These are phyloP conservation scores for Corythaeola cristata DNA, from an alignment of 2,113 vertebrate species.

Conservation along the genomic window DNA sequence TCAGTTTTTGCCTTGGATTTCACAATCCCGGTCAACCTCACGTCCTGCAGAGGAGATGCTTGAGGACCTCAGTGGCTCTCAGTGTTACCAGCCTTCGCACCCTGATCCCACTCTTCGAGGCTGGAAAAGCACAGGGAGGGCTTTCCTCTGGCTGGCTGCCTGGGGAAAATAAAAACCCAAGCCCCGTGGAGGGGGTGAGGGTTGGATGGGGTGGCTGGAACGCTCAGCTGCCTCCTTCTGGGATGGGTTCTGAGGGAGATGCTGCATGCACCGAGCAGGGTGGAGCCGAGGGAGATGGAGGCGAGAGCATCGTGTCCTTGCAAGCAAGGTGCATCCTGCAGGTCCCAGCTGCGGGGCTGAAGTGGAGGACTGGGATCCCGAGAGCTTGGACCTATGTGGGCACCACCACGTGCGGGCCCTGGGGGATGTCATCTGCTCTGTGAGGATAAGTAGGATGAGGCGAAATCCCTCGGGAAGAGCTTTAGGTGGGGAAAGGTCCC, in stretches of 20 bases:
- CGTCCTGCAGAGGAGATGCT: neutral
- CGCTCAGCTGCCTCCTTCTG: neutral
- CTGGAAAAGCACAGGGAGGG: neutral
- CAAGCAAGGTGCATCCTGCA: too few species aligned
- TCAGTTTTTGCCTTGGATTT: conserved; percentile 81
- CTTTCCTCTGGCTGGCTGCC: neutral
- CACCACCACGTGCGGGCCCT: neutral
- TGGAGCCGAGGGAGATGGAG: neutral
- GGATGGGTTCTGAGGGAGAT: neutral
- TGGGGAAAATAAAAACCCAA: neutral
- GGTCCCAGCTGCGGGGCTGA: neutral
- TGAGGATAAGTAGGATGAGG: rapidly evolving
- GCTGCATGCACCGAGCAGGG: rapidly evolving
- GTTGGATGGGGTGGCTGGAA: neutral
- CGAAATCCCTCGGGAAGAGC: rapidly evolving
- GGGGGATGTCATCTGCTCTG: neutral
- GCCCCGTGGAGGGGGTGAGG: neutral
- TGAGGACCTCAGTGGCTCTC: neutral
- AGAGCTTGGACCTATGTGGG: neutral
- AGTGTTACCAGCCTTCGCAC: rapidly evolving
- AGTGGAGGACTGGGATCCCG: neutral
- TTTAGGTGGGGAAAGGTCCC: neutral
- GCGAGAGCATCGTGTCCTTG: rapidly evolving
- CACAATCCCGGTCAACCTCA: conserved; percentile 79
- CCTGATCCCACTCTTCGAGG: rapidly evolving